Base-by-base conservation (phyloP, 2,797 vertebrate genomes). In the Enteromius radiatus region DNA sequence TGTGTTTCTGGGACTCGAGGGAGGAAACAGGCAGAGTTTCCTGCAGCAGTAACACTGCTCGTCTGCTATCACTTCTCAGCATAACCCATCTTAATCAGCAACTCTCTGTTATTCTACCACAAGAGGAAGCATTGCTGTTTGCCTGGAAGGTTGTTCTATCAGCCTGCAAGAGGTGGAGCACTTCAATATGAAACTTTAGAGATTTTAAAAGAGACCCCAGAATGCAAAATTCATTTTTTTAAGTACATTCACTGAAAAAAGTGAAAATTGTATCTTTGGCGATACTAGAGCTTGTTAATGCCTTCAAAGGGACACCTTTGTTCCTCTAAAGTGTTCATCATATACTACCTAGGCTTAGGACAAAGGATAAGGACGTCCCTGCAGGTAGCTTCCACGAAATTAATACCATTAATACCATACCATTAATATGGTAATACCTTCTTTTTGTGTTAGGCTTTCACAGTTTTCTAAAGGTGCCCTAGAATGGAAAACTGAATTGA, bases 21-120 rank as follows among this genome's bases (percentile, higher is more conserved):
- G 90, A 93, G 93, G 92, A 95, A 94, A 89, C 90, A 90, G 90
- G 86, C 88, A 91, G 56, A 76, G 90, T 89, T 94, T 95, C 92
- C 93, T 93, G 91, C 86, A 78, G 81, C 68, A 82, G 84, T 89
- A 87, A 88, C 78, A 81, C 82, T 84, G 26, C 81, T 79, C 82
- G 84, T 68, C 75, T 85, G 82, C 77, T 65, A 84, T 82, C 80
- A 82, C 89, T 84, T 81, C 68, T 89, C 80, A 81, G 84, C 76
- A 31, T 67, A 61, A 80, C 86, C 73, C 74, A 85, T 89, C 88
- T 87, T 90, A 89, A 89, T 90, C 87, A 90, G 88, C 86, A 89
- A 84, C 85, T 88, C 85, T 87, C 81, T 90, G 89, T 91, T 90
- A 86, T 88, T 89, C 78, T 86, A 85, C 80, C 70, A 82, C 64